These are phyloP conservation scores for Euleptes europaea DNA, from an alignment of 2,113 vertebrate genomes.

Conservation along the genomic window DNA sequence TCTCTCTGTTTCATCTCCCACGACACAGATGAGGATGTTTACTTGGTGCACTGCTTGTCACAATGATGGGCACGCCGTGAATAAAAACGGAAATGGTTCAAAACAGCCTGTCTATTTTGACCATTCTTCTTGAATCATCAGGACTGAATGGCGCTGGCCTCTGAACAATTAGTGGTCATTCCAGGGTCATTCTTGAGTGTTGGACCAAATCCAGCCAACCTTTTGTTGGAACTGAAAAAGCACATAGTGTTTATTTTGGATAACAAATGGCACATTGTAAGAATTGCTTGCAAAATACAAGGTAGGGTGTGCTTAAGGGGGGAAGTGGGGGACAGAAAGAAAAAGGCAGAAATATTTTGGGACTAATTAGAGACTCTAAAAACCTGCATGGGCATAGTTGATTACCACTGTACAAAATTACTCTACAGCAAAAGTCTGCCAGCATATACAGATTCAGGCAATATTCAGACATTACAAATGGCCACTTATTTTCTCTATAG, in stretches of 20 bases:
- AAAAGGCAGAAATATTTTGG: background rate
- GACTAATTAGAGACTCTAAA: background rate
- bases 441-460: background rate
- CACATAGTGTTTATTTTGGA: conserved; percentile 4
- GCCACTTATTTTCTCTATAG: background rate
- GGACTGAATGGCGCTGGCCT: background rate
- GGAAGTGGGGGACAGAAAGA: background rate
- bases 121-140: conserved; percentile 3
- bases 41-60: background rate
- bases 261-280: conserved; percentile 10
- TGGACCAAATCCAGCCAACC: background rate
- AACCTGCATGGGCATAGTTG: background rate
- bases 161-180: conserved; percentile 1
- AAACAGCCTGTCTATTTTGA: background rate
- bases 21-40: conserved; percentile 7
- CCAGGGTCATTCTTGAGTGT: conserved; percentile 9
- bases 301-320: background rate
- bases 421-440: background rate
- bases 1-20: conserved; percentile 3
- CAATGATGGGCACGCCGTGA: background rate
- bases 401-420: background rate
- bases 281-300: background rate
- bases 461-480: background rate
- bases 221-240: conserved; percentile 2
- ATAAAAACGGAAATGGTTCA: background rate